Evolutionary conservation across 2,797 vertebrate species (phyloP).

Genomic region (Platyrinchus mystaceus): DNA sequence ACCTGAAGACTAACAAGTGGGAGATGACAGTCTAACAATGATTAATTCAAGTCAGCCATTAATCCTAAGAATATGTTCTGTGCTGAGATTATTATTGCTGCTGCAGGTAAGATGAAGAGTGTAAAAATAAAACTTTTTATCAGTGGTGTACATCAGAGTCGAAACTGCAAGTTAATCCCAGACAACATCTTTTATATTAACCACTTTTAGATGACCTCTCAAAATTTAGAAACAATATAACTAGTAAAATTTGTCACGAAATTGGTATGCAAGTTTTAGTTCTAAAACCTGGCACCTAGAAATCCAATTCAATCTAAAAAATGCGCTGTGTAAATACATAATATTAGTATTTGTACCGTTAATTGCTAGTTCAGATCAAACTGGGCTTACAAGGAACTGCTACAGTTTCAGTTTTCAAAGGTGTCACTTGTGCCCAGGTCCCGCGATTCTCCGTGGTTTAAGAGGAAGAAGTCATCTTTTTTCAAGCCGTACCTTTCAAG

Average conservation of each 20-base stretch:
- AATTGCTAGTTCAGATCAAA: constrained; percentile 8
- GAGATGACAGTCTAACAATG: background rate
- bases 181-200: background rate
- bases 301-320: constrained; percentile 8
- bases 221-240: constrained; percentile 12
- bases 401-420: constrained; percentile 65
- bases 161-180: background rate
- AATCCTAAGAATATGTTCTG: background rate
- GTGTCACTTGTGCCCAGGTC: constrained; percentile 75
- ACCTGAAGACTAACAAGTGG: background rate
- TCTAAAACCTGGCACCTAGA: constrained; percentile 22
- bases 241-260: background rate
- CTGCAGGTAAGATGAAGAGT: background rate
- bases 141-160: background rate
- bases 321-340: background rate
- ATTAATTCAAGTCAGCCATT: constrained; percentile 5
- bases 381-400: background rate
- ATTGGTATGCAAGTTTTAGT: constrained; percentile 15
- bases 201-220: background rate
- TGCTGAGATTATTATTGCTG: constrained; percentile 37
- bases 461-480: constrained; percentile 87
- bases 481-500: constrained; percentile 84
- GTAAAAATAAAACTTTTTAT: background rate
- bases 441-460: constrained; percentile 90
- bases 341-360: background rate